phyloP scores from a whole-genome alignment of 2,888 invertebrate species.

The Heptascelio sp. region DNA sequence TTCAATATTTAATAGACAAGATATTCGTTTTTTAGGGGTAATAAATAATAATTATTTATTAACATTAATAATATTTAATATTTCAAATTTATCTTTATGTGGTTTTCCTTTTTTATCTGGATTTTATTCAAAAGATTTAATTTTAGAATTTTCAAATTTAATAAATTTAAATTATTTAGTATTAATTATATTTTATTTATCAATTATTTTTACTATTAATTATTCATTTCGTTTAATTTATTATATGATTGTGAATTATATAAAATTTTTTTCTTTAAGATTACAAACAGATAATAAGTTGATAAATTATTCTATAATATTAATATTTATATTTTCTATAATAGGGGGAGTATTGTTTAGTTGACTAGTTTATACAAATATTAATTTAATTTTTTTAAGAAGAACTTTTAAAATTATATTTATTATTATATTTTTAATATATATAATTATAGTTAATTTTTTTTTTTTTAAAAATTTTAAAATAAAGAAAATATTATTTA shows the following conservation, averaged over 20 bases:
- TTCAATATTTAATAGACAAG: conserved; percentile 87
- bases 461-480: too few species aligned
- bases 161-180: conserved; percentile 69
- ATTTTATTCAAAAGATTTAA: conserved; percentile 85
- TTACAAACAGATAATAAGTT: conserved; percentile 55
- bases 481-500: conserved; percentile 36
- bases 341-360: conserved; percentile 62
- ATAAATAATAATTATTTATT: conserved; percentile 83
- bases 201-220: conserved; percentile 75
- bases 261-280: conserved; percentile 53
- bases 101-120: conserved; percentile 89
- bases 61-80: conserved; percentile 86
- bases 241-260: conserved; percentile 64
- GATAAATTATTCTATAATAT: conserved; percentile 70
- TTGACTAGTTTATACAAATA: conserved; percentile 71
- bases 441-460: conserved; percentile 72
- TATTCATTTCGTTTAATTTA: conserved; percentile 75
- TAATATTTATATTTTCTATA: conserved; percentile 69
- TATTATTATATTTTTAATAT: conserved; percentile 75
- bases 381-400: conserved; percentile 76
- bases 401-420: conserved; percentile 81
- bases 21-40: conserved; percentile 89
- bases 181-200: conserved; percentile 69
- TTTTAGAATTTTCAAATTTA: conserved; percentile 83
- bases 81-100: conserved; percentile 88